Percentiles rank a stretch among this genome's conserved stretches.
phyloP scores from a whole-genome alignment of 2,113 vertebrate species.

The Xenopus tropicalis region UCB_Xtro_10.0 CM004446.2:95698501-95699000 shows the following conservation, averaged over 20 bases:
- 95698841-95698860: conserved; percentile 19
- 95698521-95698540: background rate
- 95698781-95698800: conserved; percentile 18
- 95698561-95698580: background rate
- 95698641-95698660: too few relatives aligned
- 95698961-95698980: conserved; percentile 17
- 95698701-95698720: conserved; percentile 26
- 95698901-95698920: conserved; percentile 15
- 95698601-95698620: background rate
- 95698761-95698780: conserved; percentile 24
- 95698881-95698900: conserved; percentile 28
- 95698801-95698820: conserved; percentile 9
- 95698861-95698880: background rate
- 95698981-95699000: background rate
- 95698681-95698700: conserved; percentile 24
- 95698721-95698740: background rate
- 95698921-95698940: conserved; percentile 15
- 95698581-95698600: background rate
- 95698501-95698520: background rate
- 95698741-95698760: conserved; percentile 25
- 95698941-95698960: conserved; percentile 8
- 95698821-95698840: conserved; percentile 17
- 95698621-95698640: background rate
- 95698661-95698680: background rate
- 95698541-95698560: background rate